Evolutionary conservation across 35 echinoderm and acorn worm genomes (phyloP).

Genomic region (Eucidaris tribuloides): DNA sequence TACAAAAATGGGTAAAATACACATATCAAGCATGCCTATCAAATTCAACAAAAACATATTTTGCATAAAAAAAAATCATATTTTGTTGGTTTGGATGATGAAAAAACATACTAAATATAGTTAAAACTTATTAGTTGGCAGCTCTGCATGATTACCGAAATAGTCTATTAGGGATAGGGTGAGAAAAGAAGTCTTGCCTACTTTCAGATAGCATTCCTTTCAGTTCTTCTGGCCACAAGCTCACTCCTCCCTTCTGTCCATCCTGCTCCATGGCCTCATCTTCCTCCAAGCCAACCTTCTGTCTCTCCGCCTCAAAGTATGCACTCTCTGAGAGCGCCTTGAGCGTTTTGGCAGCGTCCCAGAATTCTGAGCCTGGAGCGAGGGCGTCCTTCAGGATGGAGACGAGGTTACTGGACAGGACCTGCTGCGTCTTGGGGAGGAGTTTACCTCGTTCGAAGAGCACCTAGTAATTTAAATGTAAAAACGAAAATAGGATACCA

Average conservation of each 20-base stretch:
- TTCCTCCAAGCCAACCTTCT: slow-evolving; percentile 25
- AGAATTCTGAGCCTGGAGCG: slow-evolving; percentile 78
- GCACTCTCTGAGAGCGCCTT: slow-evolving; percentile 73
- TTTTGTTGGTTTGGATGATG: too few species aligned
- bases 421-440: slow-evolving; percentile 56
- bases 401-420: slow-evolving; percentile 78
- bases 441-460: slow-evolving; percentile 86
- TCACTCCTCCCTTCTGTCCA: slow-evolving; percentile 7
- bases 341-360: slow-evolving; percentile 80
- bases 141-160: too few species aligned
- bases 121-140: too few species aligned
- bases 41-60: too few species aligned
- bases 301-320: slow-evolving; percentile 68
- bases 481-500: too few species aligned
- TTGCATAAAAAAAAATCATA: too few species aligned
- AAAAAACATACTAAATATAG: too few species aligned
- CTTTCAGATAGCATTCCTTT: slow-evolving; percentile 77
- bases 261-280: slow-evolving; percentile 17
- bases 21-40: too few species aligned
- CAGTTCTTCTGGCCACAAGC: slow-evolving; percentile 72
- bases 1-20: too few species aligned
- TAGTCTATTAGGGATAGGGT: too few species aligned
- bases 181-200: too few species aligned
- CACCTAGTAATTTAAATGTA: too few species aligned
- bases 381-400: slow-evolving; percentile 92